Evolutionary conservation across 1,140 invertebrate genomes (phyloP).

Genomic region (Ceratina calcarata): DNA sequence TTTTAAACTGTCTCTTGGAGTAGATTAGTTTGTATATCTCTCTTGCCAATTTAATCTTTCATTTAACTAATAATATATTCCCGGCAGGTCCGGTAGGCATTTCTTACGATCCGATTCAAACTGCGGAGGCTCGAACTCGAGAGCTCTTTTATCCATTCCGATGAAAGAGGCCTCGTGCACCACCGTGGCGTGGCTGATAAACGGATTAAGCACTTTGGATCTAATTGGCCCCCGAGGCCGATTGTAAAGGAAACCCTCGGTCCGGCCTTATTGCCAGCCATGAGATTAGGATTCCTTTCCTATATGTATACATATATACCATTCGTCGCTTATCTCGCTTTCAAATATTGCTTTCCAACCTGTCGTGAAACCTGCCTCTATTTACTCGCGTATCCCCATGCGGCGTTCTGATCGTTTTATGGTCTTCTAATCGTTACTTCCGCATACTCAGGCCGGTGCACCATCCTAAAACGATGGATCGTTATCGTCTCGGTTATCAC

Average conservation of each 20-base stretch:
- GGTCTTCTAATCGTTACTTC: constrained; percentile 57
- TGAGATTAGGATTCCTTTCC: constrained; percentile 59
- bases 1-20: too few relatives aligned
- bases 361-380: constrained; percentile 61
- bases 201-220: constrained; percentile 67
- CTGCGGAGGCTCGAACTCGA: constrained; percentile 22
- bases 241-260: constrained; percentile 63
- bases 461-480: constrained; percentile 1
- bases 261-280: constrained; percentile 43
- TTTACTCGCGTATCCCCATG: constrained; percentile 51
- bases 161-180: constrained; percentile 48
- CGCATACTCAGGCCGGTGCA: constrained; percentile 40
- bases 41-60: neutral
- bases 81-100: constrained; percentile 1
- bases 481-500: constrained; percentile 54
- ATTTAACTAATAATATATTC: constrained; percentile 5
- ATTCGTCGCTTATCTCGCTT: constrained; percentile 55
- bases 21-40: too few relatives aligned
- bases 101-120: constrained; percentile 33
- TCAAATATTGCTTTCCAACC: constrained; percentile 50
- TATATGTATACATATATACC: constrained; percentile 19
- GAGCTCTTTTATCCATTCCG: constrained; percentile 53
- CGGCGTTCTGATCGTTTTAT: constrained; percentile 56
- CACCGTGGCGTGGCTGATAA: constrained; percentile 58
- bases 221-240: constrained; percentile 60